Conservation (phyloP, 2,888 invertebrate species). For the Epinotia demarniana region DNA sequence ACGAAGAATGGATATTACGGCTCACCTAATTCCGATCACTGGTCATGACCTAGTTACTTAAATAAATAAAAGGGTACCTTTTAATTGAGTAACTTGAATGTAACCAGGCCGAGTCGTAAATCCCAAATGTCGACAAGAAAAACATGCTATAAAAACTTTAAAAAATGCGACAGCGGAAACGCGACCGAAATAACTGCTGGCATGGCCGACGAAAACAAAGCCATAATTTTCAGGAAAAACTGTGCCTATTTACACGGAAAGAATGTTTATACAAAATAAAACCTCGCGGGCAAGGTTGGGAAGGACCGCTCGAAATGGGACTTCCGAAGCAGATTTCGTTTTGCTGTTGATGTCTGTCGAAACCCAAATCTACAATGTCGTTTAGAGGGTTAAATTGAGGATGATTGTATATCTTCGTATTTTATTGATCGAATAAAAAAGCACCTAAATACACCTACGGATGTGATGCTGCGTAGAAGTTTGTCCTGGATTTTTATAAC, state of each 20-base stretch:
- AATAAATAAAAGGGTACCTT: not conserved
- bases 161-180: conserved; percentile 49
- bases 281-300: conserved; percentile 12
- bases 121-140: conserved; percentile 20
- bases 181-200: conserved; percentile 50
- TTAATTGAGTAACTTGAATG: not conserved
- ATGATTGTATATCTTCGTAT: conserved; percentile 14
- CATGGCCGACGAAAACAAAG: conserved; percentile 65
- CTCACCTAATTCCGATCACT: too few relatives aligned
- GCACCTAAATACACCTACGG: not conserved
- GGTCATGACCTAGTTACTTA: not conserved
- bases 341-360: conserved; percentile 35
- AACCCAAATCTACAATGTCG: conserved; percentile 38
- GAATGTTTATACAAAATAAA: conserved; percentile 43
- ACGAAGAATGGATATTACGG: too few relatives aligned
- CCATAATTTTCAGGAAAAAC: conserved; percentile 62
- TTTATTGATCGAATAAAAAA: conserved; percentile 3
- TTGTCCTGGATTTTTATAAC: too few relatives aligned
- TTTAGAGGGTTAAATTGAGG: conserved; percentile 6
- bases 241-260: conserved; percentile 56
- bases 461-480: not conserved
- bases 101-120: conserved; percentile 11
- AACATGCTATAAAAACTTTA: conserved; percentile 34
- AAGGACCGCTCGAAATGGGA: conserved; percentile 22
- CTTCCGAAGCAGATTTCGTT: conserved; percentile 39